A percentile compares a stretch with the other conserved stretches of the same genome.
phyloP scores from a whole-genome alignment of 2,797 vertebrate species.

The Emydoidea blandingii region DNA sequence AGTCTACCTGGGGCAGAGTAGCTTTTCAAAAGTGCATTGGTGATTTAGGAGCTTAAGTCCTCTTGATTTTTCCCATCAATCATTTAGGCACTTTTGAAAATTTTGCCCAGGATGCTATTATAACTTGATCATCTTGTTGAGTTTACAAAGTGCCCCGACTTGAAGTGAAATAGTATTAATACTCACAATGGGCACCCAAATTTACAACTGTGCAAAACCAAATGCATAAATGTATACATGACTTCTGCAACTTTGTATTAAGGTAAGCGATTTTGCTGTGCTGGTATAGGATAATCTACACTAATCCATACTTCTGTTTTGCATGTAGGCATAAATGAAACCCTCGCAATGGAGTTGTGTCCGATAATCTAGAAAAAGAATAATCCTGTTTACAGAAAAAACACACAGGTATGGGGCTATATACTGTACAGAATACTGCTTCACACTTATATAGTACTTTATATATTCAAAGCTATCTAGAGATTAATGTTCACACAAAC shows the following conservation, averaged over 20 bases:
- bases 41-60: neutral
- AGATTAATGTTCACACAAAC: neutral
- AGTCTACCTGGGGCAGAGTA: neutral
- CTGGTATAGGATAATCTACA: neutral
- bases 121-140: neutral
- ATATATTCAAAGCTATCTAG: neutral
- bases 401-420: neutral
- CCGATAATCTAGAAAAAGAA: neutral
- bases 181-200: neutral
- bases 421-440: neutral
- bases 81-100: neutral
- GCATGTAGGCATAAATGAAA: neutral
- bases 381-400: neutral
- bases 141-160: neutral
- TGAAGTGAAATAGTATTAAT: neutral
- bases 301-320: neutral
- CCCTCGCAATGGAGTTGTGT: neutral
- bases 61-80: neutral
- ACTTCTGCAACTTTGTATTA: neutral
- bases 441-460: neutral
- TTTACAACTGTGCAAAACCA: neutral
- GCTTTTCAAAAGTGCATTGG: neutral
- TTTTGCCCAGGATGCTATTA: neutral
- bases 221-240: neutral
- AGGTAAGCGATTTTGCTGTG: neutral